These are phyloP conservation scores for Scelioninae gen. 1 DNA, from an alignment of 2,888 invertebrate genomes.

Conservation along the genomic window DNA sequence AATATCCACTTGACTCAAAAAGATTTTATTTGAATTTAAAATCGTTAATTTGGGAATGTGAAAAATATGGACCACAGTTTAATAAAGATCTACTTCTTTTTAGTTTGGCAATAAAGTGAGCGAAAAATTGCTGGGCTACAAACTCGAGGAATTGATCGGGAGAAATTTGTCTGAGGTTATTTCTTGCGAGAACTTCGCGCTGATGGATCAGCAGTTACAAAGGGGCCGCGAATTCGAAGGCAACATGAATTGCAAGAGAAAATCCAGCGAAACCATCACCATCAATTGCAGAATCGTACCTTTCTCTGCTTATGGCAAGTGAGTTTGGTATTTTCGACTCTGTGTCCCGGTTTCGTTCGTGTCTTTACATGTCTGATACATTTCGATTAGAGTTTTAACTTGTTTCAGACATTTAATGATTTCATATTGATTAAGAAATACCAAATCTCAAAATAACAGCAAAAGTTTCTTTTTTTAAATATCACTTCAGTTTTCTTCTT, in stretches of 20 bases:
- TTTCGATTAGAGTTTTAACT: no score
- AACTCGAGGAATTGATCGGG: conserved; percentile 87
- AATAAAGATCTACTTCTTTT: conserved; percentile 71
- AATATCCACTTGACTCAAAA: no score
- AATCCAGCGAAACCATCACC: conserved; percentile 91
- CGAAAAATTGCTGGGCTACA: conserved; percentile 92
- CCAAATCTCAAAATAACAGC: no score
- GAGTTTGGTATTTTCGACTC: conserved; percentile 71
- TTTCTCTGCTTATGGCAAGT: conserved; percentile 88
- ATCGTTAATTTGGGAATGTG: background rate
- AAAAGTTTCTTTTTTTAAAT: no score
- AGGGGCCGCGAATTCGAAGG: conserved; percentile 92
- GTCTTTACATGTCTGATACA: background rate
- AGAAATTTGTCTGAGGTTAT: conserved; percentile 86
- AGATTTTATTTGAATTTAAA: background rate
- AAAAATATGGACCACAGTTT: background rate
- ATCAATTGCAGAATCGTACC: conserved; percentile 92
- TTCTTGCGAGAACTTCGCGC: conserved; percentile 85
- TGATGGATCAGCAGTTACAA: conserved; percentile 87
- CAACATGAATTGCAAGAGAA: conserved; percentile 89
- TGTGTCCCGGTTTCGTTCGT: conserved; percentile 2
- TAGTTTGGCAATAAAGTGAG: conserved; percentile 95
- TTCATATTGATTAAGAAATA: no score
- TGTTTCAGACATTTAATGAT: no score
- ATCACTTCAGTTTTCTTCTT: no score